These are phyloP conservation scores for Pristionchus fissidentatus DNA, from an alignment of 2,888 invertebrate species.

Conservation along the genomic window DNA sequence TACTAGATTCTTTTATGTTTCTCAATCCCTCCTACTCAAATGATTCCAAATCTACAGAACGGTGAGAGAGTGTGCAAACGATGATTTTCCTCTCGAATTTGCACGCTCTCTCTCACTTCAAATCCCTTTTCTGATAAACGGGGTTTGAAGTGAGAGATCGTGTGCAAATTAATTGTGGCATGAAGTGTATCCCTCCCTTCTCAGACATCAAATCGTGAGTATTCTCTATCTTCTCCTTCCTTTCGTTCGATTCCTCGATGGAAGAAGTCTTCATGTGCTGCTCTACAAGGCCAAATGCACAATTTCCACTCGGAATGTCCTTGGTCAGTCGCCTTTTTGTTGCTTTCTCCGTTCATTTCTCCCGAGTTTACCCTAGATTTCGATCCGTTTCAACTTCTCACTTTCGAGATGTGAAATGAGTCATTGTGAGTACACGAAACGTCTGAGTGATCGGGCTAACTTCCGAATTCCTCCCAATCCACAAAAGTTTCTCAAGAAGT, in stretches of 20 bases:
- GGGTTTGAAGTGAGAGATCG: too few relatives aligned
- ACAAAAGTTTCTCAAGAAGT: too few relatives aligned
- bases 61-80: background rate
- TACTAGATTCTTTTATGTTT: background rate
- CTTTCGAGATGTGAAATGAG: conserved; percentile 1
- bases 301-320: conserved; percentile 40
- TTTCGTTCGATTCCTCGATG: conserved; percentile 30
- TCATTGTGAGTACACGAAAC: background rate
- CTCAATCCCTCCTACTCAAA: background rate
- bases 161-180: too few relatives aligned
- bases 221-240: conserved; percentile 17
- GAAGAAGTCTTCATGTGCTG: conserved; percentile 36
- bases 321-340: conserved; percentile 25
- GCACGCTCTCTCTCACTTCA: too few relatives aligned
- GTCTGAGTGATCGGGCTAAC: too few relatives aligned
- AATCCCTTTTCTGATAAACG: too few relatives aligned
- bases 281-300: conserved; percentile 42
- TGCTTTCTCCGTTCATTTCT: too few relatives aligned
- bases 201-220: conserved; percentile 20
- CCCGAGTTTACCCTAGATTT: too few relatives aligned
- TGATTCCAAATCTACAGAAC: too few relatives aligned
- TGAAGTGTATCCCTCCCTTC: background rate
- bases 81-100: too few relatives aligned
- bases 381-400: too few relatives aligned
- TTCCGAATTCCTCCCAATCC: too few relatives aligned